Evolutionary conservation across 2,888 invertebrate species (phyloP).

Genomic region (Aphodius granarius): DNA sequence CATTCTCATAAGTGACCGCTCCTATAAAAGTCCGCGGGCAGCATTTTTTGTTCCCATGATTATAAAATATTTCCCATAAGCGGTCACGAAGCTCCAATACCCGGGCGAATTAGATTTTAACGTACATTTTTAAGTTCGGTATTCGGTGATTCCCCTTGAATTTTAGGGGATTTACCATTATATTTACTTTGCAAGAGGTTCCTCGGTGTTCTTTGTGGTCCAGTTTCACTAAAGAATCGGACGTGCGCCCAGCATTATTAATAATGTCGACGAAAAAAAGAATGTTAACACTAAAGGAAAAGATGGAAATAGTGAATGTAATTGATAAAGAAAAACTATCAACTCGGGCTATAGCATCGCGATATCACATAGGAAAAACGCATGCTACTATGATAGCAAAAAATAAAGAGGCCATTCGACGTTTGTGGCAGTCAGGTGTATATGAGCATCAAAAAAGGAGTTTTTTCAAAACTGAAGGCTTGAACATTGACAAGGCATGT

Average conservation of each 20-base stretch:
- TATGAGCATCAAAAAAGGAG: background rate
- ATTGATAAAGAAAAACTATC: slow-evolving; percentile 17
- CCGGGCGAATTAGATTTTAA: background rate
- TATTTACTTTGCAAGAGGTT: background rate
- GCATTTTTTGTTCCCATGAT: background rate
- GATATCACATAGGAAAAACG: slow-evolving; percentile 18
- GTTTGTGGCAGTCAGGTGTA: slow-evolving; percentile 7
- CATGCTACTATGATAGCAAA: slow-evolving; percentile 19
- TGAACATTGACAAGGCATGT: slow-evolving; percentile 28
- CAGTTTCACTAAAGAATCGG: background rate
- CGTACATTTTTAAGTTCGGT: background rate
- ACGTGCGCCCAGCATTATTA: background rate
- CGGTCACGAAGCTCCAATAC: background rate
- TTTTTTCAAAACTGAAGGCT: slow-evolving; percentile 18
- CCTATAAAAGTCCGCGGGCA: background rate
- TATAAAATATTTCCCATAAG: background rate
- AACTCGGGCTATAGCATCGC: slow-evolving; percentile 3
- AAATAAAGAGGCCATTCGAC: slow-evolving; percentile 17
- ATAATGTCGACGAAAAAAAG: background rate
- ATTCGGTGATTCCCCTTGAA: background rate
- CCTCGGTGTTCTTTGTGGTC: background rate
- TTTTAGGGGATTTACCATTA: background rate
- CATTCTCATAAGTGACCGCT: background rate
- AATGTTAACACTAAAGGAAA: background rate
- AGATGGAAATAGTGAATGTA: background rate